Percentiles rank a stretch among this genome's conserved stretches.
Evolutionary conservation across 2,888 invertebrate species (phyloP).

Genomic region (Celastrina argiolus): DNA sequence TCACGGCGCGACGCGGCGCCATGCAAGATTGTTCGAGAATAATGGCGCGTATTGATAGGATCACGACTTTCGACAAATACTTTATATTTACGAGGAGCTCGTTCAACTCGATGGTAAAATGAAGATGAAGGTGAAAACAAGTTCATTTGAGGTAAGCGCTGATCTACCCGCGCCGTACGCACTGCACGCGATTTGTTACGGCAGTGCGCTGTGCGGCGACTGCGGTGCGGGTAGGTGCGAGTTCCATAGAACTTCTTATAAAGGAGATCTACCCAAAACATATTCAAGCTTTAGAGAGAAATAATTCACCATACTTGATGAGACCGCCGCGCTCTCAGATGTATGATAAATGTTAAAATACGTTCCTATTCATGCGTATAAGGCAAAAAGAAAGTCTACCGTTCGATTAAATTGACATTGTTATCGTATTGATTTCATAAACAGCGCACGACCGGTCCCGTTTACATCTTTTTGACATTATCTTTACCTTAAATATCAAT

Average conservation of each 20-base stretch:
- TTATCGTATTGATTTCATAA: neutral
- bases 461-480: neutral
- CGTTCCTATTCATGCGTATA: neutral
- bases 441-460: neutral
- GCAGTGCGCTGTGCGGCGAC: too few relatives aligned
- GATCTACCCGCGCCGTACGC: too few relatives aligned
- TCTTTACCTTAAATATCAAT: neutral
- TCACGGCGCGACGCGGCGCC: slow-evolving; percentile 44
- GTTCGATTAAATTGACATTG: neutral
- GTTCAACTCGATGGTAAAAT: neutral
- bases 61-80: slow-evolving; percentile 50
- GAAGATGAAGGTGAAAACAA: neutral
- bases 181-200: too few relatives aligned
- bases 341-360: too few relatives aligned
- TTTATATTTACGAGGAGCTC: slow-evolving; percentile 26
- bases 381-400: slow-evolving; percentile 3
- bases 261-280: too few relatives aligned
- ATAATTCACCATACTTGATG: too few relatives aligned
- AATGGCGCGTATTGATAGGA: slow-evolving; percentile 52
- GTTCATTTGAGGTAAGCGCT: too few relatives aligned
- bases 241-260: too few relatives aligned
- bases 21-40: slow-evolving; percentile 45
- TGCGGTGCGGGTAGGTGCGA: too few relatives aligned
- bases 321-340: too few relatives aligned
- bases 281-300: too few relatives aligned